A percentile compares a stretch with the other conserved stretches of the same genome.
phyloP scores from a whole-genome alignment of 92 coral and sea anemone genomes.

The Zoanthus gigantus region DNA sequence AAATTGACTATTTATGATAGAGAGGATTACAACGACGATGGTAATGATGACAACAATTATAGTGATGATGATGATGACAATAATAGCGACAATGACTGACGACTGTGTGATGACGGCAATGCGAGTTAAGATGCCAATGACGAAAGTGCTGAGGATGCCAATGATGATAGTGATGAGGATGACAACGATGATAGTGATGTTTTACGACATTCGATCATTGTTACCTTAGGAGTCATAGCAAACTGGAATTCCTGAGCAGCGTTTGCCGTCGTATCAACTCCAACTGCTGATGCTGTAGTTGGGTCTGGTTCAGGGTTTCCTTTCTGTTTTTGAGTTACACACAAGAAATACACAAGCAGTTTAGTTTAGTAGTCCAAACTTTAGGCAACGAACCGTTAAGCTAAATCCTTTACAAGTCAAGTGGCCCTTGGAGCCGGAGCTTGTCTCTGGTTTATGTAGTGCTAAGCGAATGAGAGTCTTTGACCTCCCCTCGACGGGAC shows the following conservation, averaged over 20 bases:
- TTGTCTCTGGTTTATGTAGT: too few relatives aligned
- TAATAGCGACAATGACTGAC: not conserved
- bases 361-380: not conserved
- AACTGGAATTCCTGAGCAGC: slow-evolving; percentile 31
- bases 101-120: not conserved
- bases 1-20: too few relatives aligned
- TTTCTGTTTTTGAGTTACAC: not conserved
- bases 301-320: slow-evolving; percentile 35
- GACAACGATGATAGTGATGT: not conserved
- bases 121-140: not conserved
- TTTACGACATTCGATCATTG: not conserved
- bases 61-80: not conserved
- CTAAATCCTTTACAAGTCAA: too few relatives aligned
- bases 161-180: not conserved
- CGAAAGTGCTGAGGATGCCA: not conserved
- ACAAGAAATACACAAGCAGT: not conserved
- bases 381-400: too few relatives aligned
- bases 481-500: too few relatives aligned
- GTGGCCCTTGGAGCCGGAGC: too few relatives aligned
- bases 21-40: too few relatives aligned
- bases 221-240: slow-evolving; percentile 44
- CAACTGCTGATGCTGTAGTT: slow-evolving; percentile 29
- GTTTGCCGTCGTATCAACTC: slow-evolving; percentile 34
- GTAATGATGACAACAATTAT: not conserved
- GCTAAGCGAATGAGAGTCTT: too few relatives aligned